Base-by-base conservation (phyloP, 2,113 vertebrate species). In the Eurystomus gularis region DNA sequence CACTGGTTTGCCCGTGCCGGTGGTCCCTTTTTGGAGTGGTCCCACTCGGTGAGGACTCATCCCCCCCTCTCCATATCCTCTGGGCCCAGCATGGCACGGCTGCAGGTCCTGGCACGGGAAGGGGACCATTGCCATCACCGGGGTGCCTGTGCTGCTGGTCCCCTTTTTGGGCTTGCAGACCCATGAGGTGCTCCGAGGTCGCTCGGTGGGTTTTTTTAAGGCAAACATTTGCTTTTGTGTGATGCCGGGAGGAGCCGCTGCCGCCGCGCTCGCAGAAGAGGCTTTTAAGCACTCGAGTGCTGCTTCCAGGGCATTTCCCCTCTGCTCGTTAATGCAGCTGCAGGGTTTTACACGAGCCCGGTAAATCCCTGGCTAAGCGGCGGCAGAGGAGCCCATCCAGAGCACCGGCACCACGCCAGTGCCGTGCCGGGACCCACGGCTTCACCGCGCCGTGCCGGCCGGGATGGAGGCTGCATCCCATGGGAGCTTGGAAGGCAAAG, bases 41-140 rank as follows among this genome's bases (percentile, higher is more conserved):
- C 9, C n/a, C n/a, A 16, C n/a, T 44, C 42, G 42, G 46, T 11
- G 46, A 48, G 46, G 46, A 48, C 46, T 48, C 46, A 19, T 7
- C 46, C 46, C 46, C 46, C 46, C 46, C 15, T 48, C 46, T 48
- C 18, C 17, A 18, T 16, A 11, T 44, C 16, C 42, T 44, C 16
- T 16, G 16, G 42, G 42, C 12, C 42, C 42, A 44, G 42, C 7
- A 0, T 28, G 35, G 61, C 68, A 9, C 3, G 12, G 51, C 65
- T 1, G 0, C 3, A 40, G 66, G 15, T n/a, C 6, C 64, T 0
- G 16, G 68, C 35, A 8, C 3, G 2, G 78, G 58, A 2, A 4
- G 20, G 37, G 48, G 14, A 16, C 57, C 20, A 24, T 26, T 29
- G 11, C 55, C 55, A 23, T 35, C 20, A 19, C 57, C 23, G n/a